Evolutionary conservation across 2,797 vertebrate genomes (phyloP).

Genomic region (Chelon auratus): DNA sequence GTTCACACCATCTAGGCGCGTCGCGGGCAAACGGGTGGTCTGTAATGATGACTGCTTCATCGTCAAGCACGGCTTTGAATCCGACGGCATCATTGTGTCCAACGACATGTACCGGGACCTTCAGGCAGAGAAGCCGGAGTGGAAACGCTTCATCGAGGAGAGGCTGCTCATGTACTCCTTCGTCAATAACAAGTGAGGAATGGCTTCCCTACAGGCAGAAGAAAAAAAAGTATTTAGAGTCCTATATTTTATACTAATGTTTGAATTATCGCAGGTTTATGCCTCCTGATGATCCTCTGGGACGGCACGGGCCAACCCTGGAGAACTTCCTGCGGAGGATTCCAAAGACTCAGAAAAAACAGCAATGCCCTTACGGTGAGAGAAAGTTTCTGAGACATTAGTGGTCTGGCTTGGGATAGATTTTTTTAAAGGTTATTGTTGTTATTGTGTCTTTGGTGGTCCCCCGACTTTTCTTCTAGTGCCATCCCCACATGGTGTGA

Average conservation of each 20-base stretch:
- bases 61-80: constrained; percentile 80
- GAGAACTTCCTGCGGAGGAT: constrained; percentile 81
- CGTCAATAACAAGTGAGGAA: constrained; percentile 83
- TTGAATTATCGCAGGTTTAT: constrained; percentile 76
- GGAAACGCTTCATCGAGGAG: constrained; percentile 85
- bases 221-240: no score
- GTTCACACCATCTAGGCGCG: constrained; percentile 82
- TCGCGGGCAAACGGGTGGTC: constrained; percentile 81
- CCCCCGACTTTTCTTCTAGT: no score
- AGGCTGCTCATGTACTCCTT: constrained; percentile 86
- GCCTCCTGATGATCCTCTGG: constrained; percentile 85
- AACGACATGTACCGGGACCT: constrained; percentile 86
- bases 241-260: not conserved
- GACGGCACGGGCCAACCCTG: constrained; percentile 82
- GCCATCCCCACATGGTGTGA: no score
- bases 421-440: no score
- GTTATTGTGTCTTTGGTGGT: no score
- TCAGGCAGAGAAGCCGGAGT: constrained; percentile 80
- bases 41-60: constrained; percentile 86
- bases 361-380: constrained; percentile 95
- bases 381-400: not conserved
- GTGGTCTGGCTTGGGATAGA: no score
- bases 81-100: constrained; percentile 82
- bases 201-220: not conserved
- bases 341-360: constrained; percentile 87